Percentiles rank a stretch among this genome's conserved stretches.
Evolutionary conservation across 2,888 invertebrate genomes (phyloP).

Genomic region (Stomorhina lunata): DNA sequence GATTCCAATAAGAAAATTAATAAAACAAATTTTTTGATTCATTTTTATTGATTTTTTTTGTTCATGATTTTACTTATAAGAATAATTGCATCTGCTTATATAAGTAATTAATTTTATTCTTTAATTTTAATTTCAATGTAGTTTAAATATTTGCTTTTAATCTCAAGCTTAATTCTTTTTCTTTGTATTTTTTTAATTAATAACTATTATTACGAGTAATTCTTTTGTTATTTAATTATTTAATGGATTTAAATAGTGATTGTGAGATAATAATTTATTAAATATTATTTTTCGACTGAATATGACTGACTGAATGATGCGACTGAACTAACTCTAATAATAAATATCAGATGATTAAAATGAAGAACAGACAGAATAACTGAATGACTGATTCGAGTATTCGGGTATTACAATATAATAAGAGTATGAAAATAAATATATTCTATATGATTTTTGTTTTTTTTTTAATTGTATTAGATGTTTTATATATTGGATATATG

Average conservation of each 20-base stretch:
- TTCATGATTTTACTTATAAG: conserved; percentile 73
- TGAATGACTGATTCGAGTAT: conserved; percentile 7
- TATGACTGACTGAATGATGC: not conserved
- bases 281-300: not conserved
- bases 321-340: not conserved
- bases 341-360: not conserved
- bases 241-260: conserved; percentile 52
- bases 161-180: conserved; percentile 44
- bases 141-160: conserved; percentile 57
- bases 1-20: conserved; percentile 47
- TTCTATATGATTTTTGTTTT: conserved; percentile 10
- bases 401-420: conserved; percentile 2
- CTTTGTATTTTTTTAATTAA: not conserved
- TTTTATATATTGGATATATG: not conserved
- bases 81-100: conserved; percentile 78
- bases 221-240: conserved; percentile 9
- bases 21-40: conserved; percentile 63
- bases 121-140: conserved; percentile 69
- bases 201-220: not conserved
- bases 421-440: conserved; percentile 53
- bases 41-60: conserved; percentile 67
- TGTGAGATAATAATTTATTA: conserved; percentile 29
- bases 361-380: not conserved
- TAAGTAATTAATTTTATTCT: conserved; percentile 67
- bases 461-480: not conserved